These are phyloP conservation scores for Eudasyphora cyanicolor DNA, from an alignment of 2,888 invertebrate genomes.

Conservation along the genomic window DNA sequence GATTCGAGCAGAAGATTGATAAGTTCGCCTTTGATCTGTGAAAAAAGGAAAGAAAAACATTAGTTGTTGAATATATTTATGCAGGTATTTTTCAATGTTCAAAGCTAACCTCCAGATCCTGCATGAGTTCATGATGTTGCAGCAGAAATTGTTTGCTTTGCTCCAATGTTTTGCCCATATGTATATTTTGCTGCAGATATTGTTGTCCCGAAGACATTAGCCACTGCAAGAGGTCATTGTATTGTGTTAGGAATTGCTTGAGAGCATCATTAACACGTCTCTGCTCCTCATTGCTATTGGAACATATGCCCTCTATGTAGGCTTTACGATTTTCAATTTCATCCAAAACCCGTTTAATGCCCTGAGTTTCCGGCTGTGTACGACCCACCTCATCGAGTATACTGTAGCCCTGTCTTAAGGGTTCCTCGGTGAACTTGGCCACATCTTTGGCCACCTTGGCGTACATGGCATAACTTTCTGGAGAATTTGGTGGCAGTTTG, in stretches of 20 bases:
- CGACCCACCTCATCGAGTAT: constrained; percentile 86
- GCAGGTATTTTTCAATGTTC: background rate
- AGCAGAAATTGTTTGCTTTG: constrained; percentile 87
- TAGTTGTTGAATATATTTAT: background rate
- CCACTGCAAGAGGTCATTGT: constrained; percentile 88
- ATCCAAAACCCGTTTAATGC: constrained; percentile 84
- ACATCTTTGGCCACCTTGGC: constrained; percentile 84
- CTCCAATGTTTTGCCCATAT: constrained; percentile 86
- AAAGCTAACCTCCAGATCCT: constrained; percentile 84
- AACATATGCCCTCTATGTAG: constrained; percentile 84
- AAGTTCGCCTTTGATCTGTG: constrained; percentile 85
- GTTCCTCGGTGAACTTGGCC: constrained; percentile 84
- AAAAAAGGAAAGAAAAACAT: constrained; percentile 46
- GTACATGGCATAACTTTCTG: constrained; percentile 85
- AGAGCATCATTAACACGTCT: constrained; percentile 86
- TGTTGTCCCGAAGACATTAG: constrained; percentile 86
- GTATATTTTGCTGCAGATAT: constrained; percentile 86
- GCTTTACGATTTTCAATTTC: constrained; percentile 88
- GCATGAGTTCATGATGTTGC: constrained; percentile 86
- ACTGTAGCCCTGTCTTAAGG: constrained; percentile 87
- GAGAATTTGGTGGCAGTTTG: constrained; percentile 84
- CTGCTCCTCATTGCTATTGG: constrained; percentile 86
- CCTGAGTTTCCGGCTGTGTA: constrained; percentile 84
- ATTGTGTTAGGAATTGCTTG: constrained; percentile 85
- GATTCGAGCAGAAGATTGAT: constrained; percentile 84